Base-by-base conservation (phyloP, 1,140 invertebrate species). In the Zaprionus ornatus region DNA sequence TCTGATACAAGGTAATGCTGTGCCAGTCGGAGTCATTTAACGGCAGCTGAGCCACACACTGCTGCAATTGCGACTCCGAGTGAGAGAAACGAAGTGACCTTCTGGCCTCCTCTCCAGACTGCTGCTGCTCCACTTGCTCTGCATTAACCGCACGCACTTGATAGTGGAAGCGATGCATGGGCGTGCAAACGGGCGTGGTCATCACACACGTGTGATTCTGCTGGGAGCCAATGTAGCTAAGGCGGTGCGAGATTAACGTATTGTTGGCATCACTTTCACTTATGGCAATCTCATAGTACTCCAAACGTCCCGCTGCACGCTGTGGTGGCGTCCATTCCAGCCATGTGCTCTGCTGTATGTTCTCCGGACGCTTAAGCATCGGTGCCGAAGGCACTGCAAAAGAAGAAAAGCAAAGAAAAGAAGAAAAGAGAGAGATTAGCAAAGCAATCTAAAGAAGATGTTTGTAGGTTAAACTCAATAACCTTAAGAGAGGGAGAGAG, bases 81-180 rank as follows among this genome's bases (percentile, higher is more conserved):
- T 25, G 9, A 9, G 23, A 3, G 29, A 32, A 10, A 32, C 29
- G 29, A 32, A 3, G 9, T 10, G 29, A 10, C 9, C 7, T 29
- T 9, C 27, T 9, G 27, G 7, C 7, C 27, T 15, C 25, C 7
- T 6, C 4, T 27, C 2, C 35, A 37, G 12, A 37, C 40, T 45
- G 23, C 1, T 57, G 27, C 15, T 27, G 15, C 40, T 42, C 12
- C 63, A 79, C 23, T 21, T 15, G 27, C 12, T 90, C 86, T 13
- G 63, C 85, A 35, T 90, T 90, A 1, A 90, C 74, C 1, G 85
- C 85, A 0, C 86, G 82, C 54, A 90, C 82, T 9, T 78, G 62
- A 42, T 90, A 81, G 32, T 68, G 60, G 19, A 80, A 82, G 17
- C 61, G 67, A 57, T 85, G 74, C 27, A 66, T 29, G 0, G 76